phyloP scores from a whole-genome alignment of 2,888 invertebrate species.

The Didymodactylos carnosus region DNA sequence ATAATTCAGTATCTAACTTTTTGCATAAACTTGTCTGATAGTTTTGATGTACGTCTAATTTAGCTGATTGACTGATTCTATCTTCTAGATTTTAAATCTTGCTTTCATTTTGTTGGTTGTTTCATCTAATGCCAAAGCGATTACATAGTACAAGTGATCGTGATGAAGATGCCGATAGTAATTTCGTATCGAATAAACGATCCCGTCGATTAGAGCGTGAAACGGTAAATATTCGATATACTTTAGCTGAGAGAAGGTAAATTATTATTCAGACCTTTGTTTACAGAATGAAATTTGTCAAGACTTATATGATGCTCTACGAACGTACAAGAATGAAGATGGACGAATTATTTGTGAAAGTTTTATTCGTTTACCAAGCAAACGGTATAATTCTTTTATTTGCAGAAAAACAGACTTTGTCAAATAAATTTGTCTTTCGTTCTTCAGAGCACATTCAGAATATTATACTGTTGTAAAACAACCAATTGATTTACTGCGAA shows the following conservation, averaged over 20 bases:
- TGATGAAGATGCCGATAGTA: not conserved
- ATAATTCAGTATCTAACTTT: too few species aligned
- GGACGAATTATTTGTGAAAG: conserved; percentile 71
- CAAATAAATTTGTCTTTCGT: conserved; percentile 44
- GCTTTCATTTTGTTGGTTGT: not conserved
- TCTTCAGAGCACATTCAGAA: conserved; percentile 36
- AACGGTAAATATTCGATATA: not conserved
- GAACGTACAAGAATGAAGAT: conserved; percentile 74
- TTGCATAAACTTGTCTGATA: too few species aligned
- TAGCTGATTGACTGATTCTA: too few species aligned
- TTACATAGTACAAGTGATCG: not conserved
- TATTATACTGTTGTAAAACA: conserved; percentile 56
- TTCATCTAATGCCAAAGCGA: not conserved
- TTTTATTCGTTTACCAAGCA: conserved; percentile 78
- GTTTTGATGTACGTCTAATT: too few species aligned
- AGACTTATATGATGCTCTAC: conserved; percentile 70
- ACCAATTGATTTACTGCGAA: conserved; percentile 79
- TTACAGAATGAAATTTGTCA: conserved; percentile 43
- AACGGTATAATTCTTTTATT: conserved; percentile 44
- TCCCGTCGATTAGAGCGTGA: not conserved
- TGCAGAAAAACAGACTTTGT: conserved; percentile 40
- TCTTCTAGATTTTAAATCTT: too few species aligned
- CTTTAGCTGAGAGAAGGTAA: not conserved
- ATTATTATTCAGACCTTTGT: not conserved
- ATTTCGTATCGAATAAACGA: not conserved